phyloP scores from a whole-genome alignment of 2,797 vertebrate genomes.

The Eutrigla gurnardus region DNA sequence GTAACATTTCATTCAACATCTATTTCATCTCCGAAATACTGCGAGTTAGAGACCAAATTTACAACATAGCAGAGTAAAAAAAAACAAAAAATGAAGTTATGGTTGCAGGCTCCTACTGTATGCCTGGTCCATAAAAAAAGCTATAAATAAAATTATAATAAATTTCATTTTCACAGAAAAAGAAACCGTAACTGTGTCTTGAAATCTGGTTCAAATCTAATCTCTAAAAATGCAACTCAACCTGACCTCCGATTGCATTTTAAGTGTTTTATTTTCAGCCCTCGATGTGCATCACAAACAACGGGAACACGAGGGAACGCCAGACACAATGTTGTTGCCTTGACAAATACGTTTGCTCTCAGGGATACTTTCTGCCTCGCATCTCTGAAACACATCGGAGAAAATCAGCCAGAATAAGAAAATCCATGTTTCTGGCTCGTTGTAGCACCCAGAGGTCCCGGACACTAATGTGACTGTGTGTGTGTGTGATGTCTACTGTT shows the following conservation, averaged over 20 bases:
- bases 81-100: not conserved
- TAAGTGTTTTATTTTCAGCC: conserved; percentile 23
- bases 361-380: conserved; percentile 15
- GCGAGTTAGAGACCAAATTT: not conserved
- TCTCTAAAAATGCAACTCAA: conserved; percentile 23
- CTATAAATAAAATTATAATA: not conserved
- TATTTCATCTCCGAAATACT: not conserved
- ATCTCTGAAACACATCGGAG: conserved; percentile 17
- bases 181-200: conserved; percentile 6
- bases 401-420: conserved; percentile 27
- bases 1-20: not conserved
- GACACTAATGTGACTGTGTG: conserved; percentile 9
- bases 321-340: conserved; percentile 21
- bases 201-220: conserved; percentile 20
- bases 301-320: conserved; percentile 19
- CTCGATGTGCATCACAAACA: not conserved
- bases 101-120: not conserved
- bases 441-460: conserved; percentile 11
- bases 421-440: conserved; percentile 22
- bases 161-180: conserved; percentile 1
- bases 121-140: too few relatives aligned
- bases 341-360: conserved; percentile 39
- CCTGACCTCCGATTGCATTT: conserved; percentile 28
- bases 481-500: conserved; percentile 7
- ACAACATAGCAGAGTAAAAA: not conserved